A percentile compares a stretch with the other conserved stretches of the same genome.
These are phyloP conservation scores for Sarcophaga carnaria DNA, from an alignment of 2,888 invertebrate genomes.

Conservation along the genomic window DNA sequence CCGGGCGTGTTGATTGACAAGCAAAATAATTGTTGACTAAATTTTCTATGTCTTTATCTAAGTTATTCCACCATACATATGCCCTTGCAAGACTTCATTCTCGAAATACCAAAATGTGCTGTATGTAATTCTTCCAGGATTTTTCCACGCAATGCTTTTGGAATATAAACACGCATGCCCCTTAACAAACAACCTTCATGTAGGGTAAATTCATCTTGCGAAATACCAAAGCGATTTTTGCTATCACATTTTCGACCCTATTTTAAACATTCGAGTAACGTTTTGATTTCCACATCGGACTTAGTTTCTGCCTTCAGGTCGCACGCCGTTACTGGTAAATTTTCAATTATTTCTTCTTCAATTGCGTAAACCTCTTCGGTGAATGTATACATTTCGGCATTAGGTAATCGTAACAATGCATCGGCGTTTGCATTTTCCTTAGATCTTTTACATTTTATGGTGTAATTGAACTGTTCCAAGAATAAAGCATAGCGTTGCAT, in stretches of 20 bases:
- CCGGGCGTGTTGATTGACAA: constrained; percentile 13
- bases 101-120: constrained; percentile 26
- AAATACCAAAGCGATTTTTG: constrained; percentile 11
- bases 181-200: constrained; percentile 40
- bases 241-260: constrained; percentile 4
- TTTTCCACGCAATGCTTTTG: neutral
- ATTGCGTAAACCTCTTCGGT: constrained; percentile 53
- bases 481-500: constrained; percentile 68
- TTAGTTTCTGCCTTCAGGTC: constrained; percentile 17
- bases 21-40: constrained; percentile 30
- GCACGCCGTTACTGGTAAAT: constrained; percentile 35
- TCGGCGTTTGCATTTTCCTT: constrained; percentile 56
- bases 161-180: constrained; percentile 29
- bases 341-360: constrained; percentile 51
- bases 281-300: constrained; percentile 8
- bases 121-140: constrained; percentile 25
- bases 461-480: constrained; percentile 56
- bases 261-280: constrained; percentile 9
- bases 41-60: constrained; percentile 45
- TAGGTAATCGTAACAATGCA: constrained; percentile 55
- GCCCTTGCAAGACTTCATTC: constrained; percentile 30
- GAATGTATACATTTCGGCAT: neutral
- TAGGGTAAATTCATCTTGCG: constrained; percentile 16
- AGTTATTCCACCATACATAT: constrained; percentile 34
- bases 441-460: constrained; percentile 54